phyloP scores from a whole-genome alignment of 2,113 vertebrate species.

The Spilogale gracilis region DNA sequence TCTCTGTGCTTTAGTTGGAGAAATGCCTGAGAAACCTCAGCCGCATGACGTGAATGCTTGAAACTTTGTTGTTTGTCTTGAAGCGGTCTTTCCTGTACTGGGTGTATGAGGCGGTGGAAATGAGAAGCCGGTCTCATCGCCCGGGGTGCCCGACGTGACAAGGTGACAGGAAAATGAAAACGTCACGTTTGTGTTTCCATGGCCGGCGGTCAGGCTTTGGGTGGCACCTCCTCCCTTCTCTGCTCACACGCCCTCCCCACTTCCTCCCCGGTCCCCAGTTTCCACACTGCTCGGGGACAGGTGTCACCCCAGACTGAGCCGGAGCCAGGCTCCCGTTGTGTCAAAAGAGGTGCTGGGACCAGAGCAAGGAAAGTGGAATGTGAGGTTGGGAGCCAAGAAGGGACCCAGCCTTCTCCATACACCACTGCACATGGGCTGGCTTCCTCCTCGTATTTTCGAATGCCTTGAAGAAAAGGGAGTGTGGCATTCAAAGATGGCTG shows the following conservation, averaged over 20 bases:
- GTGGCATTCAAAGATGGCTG: neutral
- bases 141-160: neutral
- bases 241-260: neutral
- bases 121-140: rapidly evolving
- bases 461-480: neutral
- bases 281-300: neutral
- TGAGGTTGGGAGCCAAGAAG: neutral
- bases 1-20: neutral
- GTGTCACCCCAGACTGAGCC: neutral
- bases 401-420: neutral
- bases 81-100: neutral
- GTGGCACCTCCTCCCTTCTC: neutral
- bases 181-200: slow-evolving; percentile 10
- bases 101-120: neutral
- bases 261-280: slow-evolving; percentile 43
- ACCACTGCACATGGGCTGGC: rapidly evolving
- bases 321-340: neutral
- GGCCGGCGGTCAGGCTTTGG: neutral
- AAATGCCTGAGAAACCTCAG: neutral
- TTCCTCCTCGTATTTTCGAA: neutral
- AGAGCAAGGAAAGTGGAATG: neutral
- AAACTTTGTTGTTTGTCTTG: neutral
- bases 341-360: neutral
- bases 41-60: neutral
- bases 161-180: slow-evolving; percentile 1